Base-by-base conservation (phyloP, 2,113 vertebrate genomes). In the Stigmatopora nigra region DNA sequence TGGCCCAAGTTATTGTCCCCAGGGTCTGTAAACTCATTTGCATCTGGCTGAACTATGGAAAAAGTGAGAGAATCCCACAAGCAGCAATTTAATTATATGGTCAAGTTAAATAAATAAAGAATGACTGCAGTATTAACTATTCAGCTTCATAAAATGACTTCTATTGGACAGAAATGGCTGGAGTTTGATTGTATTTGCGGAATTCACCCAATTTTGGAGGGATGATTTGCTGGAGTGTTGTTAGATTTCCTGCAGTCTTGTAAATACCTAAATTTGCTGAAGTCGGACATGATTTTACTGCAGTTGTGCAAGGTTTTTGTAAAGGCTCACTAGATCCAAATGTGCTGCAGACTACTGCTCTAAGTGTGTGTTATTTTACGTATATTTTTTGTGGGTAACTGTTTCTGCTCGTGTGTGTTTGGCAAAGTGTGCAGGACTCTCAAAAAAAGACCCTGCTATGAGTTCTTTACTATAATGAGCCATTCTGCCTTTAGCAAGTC, bases 391-490 rank as follows among this genome's bases (percentile, higher is more conserved):
- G 19, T 52, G 22, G 14, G 11, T 25, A 22, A 6, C 12, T 31
- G 20, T 13, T 20, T 25, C 20, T 15, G 22, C 2, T 13, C 4
- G 20, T 5, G 53, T 15, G 53, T 15, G 53, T 31, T 55, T 25
- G 22, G 53, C 53, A 55, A 65, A 69, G 46, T 61, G 62, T 58
- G 64, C 63, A 72, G 64, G 72, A 55, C 67, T 78, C 9, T 69
- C 56, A 62, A 73, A 71, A 69, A 60, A 69, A 84, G 77, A 79
- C 81, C 80, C 79, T 74, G 85, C 63, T 65, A 78, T 81, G 83
- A 72, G 72, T 85, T 69, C 82, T 83, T 78, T 31, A 31, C 25
- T 82, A 84, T 84, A 84, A 88, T 88, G 78, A 86, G 87, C 84
- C 80, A 84, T 82, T 69, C 31, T 61, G 69, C 80, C 80, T 75